phyloP scores from a whole-genome alignment of 2,888 invertebrate species.

The Cremastinae sp. region DNA sequence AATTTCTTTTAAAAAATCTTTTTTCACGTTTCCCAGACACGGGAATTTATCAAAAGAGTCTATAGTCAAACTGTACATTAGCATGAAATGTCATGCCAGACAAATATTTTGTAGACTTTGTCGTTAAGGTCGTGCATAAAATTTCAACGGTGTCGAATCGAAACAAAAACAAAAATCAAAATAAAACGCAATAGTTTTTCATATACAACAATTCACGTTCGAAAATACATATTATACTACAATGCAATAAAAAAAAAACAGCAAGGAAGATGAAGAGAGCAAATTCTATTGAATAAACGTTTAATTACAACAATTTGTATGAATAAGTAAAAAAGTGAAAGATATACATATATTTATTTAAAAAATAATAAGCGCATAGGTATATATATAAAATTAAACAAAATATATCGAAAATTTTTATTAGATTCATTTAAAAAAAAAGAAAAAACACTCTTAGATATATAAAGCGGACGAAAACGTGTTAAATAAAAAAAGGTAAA shows the following conservation, averaged over 20 bases:
- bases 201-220: neutral
- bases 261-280: neutral
- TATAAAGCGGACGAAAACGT: conserved; percentile 8
- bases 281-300: neutral
- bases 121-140: too few relatives aligned
- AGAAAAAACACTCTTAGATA: conserved; percentile 4
- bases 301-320: too few relatives aligned
- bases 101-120: too few relatives aligned
- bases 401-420: too few relatives aligned
- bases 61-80: neutral
- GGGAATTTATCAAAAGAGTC: conserved; percentile 2
- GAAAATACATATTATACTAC: neutral
- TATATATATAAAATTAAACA: too few relatives aligned
- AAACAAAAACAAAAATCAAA: too few relatives aligned
- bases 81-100: too few relatives aligned
- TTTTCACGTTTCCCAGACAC: conserved; percentile 9
- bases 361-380: too few relatives aligned
- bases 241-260: neutral
- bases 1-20: neutral
- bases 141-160: too few relatives aligned
- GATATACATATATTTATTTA: too few relatives aligned
- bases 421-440: too few relatives aligned
- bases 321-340: too few relatives aligned
- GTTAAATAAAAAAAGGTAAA: neutral
- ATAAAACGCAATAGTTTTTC: neutral